These are phyloP conservation scores for Neofelis nebulosa DNA, from an alignment of 2,113 vertebrate genomes.

Conservation along the genomic window DNA sequence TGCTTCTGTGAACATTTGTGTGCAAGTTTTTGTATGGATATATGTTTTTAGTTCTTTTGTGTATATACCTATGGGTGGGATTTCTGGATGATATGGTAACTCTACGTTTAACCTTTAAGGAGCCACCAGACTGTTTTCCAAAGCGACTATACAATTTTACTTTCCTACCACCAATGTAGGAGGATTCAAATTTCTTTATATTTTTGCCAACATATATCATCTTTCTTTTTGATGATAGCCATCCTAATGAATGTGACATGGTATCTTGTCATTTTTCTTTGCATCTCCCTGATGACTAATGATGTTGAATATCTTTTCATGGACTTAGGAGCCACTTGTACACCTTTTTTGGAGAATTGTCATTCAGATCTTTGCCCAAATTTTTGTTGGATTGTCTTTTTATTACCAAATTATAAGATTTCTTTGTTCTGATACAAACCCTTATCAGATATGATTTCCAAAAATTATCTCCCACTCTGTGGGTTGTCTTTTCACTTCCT, in stretches of 20 bases:
- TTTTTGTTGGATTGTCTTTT: constrained; percentile 13
- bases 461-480: neutral
- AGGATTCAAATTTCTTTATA: neutral
- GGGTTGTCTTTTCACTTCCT: constrained; percentile 2
- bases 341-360: neutral
- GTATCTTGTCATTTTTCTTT: constrained; percentile 13
- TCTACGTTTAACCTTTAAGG: neutral
- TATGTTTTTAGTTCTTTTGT: neutral
- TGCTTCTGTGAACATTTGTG: neutral
- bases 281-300: neutral
- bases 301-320: neutral
- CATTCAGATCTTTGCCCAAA: neutral
- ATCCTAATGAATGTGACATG: neutral
- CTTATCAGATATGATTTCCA: constrained; percentile 22
- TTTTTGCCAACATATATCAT: neutral
- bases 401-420: neutral
- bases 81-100: neutral
- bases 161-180: neutral
- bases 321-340: neutral
- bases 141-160: neutral
- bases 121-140: neutral
- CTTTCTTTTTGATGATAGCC: neutral
- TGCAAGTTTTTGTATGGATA: neutral
- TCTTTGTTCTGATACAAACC: constrained; percentile 14
- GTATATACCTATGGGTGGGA: neutral